phyloP scores from a whole-genome alignment of 2,888 invertebrate species.

The Glomeris marginata region DNA sequence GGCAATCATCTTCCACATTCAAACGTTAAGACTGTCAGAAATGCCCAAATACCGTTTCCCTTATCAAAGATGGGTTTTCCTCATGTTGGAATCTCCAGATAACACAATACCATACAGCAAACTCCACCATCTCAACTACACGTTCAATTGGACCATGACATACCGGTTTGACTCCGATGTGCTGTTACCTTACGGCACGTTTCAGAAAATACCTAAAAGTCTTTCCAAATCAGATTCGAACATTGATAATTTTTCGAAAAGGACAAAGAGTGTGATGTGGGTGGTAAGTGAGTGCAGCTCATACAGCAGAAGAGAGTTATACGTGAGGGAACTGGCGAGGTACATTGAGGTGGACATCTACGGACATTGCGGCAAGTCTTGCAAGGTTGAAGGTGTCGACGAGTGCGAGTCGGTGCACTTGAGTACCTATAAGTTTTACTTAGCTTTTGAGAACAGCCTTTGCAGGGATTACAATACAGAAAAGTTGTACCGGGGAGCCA shows the following conservation, averaged over 20 bases:
- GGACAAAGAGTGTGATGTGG: conserved; percentile 19
- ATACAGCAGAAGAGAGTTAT: conserved; percentile 8
- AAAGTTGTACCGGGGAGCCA: conserved; percentile 11
- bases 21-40: conserved; percentile 13
- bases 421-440: conserved; percentile 16
- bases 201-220: too few relatives aligned
- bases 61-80: conserved; percentile 16
- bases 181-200: conserved; percentile 21
- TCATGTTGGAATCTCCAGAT: conserved; percentile 17
- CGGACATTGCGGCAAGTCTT: conserved; percentile 12
- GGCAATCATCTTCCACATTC: conserved; percentile 17
- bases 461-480: conserved; percentile 18
- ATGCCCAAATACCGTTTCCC: conserved; percentile 9
- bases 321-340: conserved; percentile 12
- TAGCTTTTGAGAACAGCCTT: conserved; percentile 18
- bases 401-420: not conserved
- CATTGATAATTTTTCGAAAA: not conserved
- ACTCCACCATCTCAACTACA: conserved; percentile 10
- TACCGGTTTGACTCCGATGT: conserved; percentile 22
- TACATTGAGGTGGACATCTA: conserved; percentile 14
- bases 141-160: conserved; percentile 26
- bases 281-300: conserved; percentile 25
- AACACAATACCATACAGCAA: conserved; percentile 12
- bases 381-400: not conserved
- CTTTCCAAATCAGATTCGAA: conserved; percentile 11